Base-by-base conservation (phyloP, 2,797 vertebrate species). In the Acridotheres tristis region DNA sequence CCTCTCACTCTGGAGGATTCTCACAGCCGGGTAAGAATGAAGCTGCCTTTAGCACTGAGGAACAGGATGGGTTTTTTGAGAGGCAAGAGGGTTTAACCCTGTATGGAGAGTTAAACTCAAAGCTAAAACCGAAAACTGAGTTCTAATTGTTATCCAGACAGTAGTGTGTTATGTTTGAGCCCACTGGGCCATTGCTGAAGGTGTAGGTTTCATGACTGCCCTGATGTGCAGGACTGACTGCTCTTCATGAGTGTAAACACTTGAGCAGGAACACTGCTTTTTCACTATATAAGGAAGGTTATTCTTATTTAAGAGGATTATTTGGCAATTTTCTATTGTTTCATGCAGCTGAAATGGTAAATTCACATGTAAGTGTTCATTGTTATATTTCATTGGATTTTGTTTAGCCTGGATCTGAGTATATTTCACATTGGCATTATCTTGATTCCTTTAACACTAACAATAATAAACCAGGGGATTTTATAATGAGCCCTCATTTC, bases 401-500 rank as follows among this genome's bases (percentile, higher is more conserved):
- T 93, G 11, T 77, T 89, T 45, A 51, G 23, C 72, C 7, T 5
- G 3, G 26, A 30, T 91, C 38, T 66, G 25, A 42, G 45, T 43
- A 58, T 71, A 91, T 25, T 77, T 93, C 78, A 40, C 55, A 53
- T 9, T 51, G 38, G 27, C 40, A 59, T 79, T 74, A 63, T 74
- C 66, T 88, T 45, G 25, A 82, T 94, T 90, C 16, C 59, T 90
- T 85, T 71, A 89, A 67, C 15, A 13, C 7, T 36, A 79, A 63
- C 57, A 94, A 61, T 87, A 95, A 88, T 69, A 92, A 92, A 89
- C 3, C 17, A 63, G 65, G 47, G 86, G 75, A 94, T 96, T 91
- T 95, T 78, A 66, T 92, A 93, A 92, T 88, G 29, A 96, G 48
- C 13, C 51, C 38, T 76, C 32, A 82, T 94, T 96, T 96, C 21